A percentile compares a stretch with the other conserved stretches of the same genome.
Evolutionary conservation across 53 echinoderm and acorn worm genomes (phyloP).

Genomic region (Henricia sp.): DNA sequence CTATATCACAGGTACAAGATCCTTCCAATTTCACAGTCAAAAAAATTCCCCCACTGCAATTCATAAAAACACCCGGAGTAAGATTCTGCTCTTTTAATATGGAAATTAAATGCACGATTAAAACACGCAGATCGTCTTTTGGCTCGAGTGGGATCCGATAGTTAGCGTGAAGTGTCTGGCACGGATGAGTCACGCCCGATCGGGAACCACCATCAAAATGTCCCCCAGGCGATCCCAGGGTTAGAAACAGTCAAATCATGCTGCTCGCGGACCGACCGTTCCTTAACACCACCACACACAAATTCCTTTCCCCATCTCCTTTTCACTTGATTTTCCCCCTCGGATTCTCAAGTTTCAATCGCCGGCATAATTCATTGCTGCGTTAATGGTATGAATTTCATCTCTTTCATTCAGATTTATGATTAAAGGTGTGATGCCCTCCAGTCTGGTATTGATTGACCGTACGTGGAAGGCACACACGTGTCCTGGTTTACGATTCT

Average conservation of each 20-base stretch:
- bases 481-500: too few species aligned
- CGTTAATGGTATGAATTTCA: conserved; percentile 45
- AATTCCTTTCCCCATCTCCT: too few species aligned
- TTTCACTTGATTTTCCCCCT: not conserved
- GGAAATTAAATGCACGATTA: conserved; percentile 13
- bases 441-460: too few species aligned
- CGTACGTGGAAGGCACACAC: too few species aligned
- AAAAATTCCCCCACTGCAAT: not conserved
- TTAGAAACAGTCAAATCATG: conserved; percentile 40
- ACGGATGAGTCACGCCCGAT: conserved; percentile 37
- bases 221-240: conserved; percentile 35
- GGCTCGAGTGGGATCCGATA: conserved; percentile 2
- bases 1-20: too few species aligned
- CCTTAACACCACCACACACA: not conserved
- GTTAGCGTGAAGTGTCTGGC: conserved; percentile 45
- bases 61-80: not conserved
- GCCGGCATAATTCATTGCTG: conserved; percentile 47
- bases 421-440: too few species aligned
- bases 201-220: conserved; percentile 15
- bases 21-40: too few species aligned
- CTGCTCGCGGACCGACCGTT: not conserved
- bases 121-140: conserved; percentile 22
- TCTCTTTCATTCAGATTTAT: conserved; percentile 5
- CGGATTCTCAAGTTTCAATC: conserved; percentile 32
- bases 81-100: not conserved